Conservation (phyloP, 2,888 invertebrate genomes). For the Leptinotarsa rubiginosa region DNA sequence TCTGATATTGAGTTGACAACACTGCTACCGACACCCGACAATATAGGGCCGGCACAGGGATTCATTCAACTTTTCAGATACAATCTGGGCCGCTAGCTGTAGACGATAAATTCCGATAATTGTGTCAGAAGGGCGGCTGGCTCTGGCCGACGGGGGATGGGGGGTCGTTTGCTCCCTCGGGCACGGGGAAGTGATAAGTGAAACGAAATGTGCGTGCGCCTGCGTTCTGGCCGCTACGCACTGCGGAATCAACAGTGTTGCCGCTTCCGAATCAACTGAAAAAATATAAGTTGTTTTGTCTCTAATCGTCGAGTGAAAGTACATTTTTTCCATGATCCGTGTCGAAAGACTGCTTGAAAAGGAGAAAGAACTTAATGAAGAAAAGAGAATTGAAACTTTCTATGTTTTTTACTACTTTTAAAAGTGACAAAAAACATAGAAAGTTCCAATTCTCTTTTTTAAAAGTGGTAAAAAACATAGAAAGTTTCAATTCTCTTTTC, state of each 20-base stretch:
- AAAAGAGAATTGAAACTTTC: too few relatives aligned
- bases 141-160: not conserved
- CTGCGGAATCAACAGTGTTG: conserved; percentile 47
- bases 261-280: not conserved
- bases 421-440: too few relatives aligned
- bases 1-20: too few relatives aligned
- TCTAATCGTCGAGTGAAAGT: not conserved
- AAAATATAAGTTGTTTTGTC: not conserved
- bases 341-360: too few relatives aligned
- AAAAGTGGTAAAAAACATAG: too few relatives aligned
- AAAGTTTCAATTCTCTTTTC: too few relatives aligned
- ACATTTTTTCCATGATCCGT: not conserved
- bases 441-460: too few relatives aligned
- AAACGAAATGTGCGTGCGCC: conserved; percentile 46
- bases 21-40: not conserved
- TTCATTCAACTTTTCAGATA: conserved; percentile 25
- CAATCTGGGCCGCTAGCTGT: conserved; percentile 25
- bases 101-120: conserved; percentile 30
- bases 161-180: conserved; percentile 5
- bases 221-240: conserved; percentile 48
- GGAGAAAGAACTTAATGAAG: too few relatives aligned
- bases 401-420: too few relatives aligned
- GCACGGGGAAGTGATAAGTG: conserved; percentile 29
- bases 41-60: not conserved
- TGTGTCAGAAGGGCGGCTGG: conserved; percentile 23